Conservation (phyloP, 2,797 vertebrate genomes). For the Neosilurus mollespiculum region DNA sequence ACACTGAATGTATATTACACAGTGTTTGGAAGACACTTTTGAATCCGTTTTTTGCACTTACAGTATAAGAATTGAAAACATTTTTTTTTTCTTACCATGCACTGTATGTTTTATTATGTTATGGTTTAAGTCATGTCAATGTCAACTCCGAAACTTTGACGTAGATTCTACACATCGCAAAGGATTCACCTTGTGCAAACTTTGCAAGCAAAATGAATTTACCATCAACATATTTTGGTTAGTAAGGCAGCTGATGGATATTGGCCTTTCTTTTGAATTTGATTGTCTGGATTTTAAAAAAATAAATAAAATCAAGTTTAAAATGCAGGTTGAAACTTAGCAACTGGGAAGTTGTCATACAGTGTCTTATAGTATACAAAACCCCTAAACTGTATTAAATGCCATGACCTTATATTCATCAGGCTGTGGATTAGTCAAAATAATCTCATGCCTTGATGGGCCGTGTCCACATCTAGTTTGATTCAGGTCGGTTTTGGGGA, state of each 20-base stretch:
- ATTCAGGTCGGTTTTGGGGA: too few relatives aligned
- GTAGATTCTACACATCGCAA: not conserved
- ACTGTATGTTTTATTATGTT: not conserved
- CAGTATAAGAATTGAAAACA: not conserved
- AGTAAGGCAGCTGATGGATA: not conserved
- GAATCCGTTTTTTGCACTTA: too few relatives aligned
- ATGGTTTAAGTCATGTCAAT: not conserved
- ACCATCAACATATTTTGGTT: not conserved
- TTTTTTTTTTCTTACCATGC: not conserved
- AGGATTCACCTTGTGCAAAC: not conserved
- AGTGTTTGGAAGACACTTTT: not conserved
- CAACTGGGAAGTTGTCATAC: not conserved
- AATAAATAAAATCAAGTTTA: not conserved
- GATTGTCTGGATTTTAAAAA: too few relatives aligned
- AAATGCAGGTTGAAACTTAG: not conserved
- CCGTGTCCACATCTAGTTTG: too few relatives aligned
- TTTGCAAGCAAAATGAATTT: not conserved
- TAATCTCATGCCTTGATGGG: not conserved
- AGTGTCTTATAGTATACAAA: not conserved
- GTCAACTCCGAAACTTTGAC: not conserved
- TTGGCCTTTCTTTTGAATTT: not conserved
- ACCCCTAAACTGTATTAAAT: too few relatives aligned
- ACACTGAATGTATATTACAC: not conserved
- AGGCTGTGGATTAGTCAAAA: not conserved
- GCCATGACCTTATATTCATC: not conserved